Base-by-base conservation (phyloP, 2,113 vertebrate genomes). In the Fulmarus glacialis region DNA sequence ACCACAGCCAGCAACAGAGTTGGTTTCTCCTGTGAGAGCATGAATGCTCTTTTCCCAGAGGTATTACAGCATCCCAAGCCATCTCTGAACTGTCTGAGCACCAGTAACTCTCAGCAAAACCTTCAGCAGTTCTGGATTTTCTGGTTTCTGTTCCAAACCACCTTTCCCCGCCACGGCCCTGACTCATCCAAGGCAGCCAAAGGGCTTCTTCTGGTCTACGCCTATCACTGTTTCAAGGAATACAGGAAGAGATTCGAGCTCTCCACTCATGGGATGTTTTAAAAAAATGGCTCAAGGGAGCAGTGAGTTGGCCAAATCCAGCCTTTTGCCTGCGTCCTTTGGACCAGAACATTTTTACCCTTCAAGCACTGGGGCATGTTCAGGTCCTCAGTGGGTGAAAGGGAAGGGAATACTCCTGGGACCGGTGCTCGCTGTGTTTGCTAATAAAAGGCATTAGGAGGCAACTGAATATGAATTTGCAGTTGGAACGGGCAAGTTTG, bases 391-490 rank as follows among this genome's bases (percentile, higher is more conserved):
- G 30, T 13, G 50, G 6, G 17, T 29, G 9, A 26, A 45, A 64
- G 30, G n/a, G 48, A 77, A 64, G 5, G 16, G 30, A 63, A 63
- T 24, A 12, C 11, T 50, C 16, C 47, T 43, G 30, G 32, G 59
- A 30, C 27, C 0, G 0, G 24, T 30, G 21, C 7, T 42, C 4
- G 8, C 8, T 21, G 10, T 15, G 4, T 38, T 72, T 60, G 32
- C 40, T 34, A 19, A 14, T 32, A 32, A 67, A 53, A 87, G 16
- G 23, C 10, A 6, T 48, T 72, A 55, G 26, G 8, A 78, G 32
- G 34, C 22, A 66, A 42, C 12, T 47, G 10, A 52, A 45, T n/a
- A 16, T 10, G 21, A 75, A 45, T 24, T 58, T 75, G 22, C 11
- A 8, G 38, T 30, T 82, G 36, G 40, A 86, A 52, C 60, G n/a